phyloP scores from a whole-genome alignment of 1,140 invertebrate species.

The Neodiprion lecontei region DNA sequence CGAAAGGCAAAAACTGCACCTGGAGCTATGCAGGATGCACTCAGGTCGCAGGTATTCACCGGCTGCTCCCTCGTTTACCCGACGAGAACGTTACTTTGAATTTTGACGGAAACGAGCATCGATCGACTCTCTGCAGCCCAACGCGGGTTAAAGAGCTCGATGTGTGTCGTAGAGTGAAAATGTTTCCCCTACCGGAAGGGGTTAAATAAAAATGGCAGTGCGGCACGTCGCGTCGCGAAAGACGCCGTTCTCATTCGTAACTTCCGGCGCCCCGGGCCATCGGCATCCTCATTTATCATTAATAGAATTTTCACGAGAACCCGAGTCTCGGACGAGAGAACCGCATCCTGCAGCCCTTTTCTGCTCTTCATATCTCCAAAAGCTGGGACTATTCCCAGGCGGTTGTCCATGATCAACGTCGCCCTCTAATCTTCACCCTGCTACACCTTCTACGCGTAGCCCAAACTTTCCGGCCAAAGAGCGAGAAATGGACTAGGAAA shows the following conservation, averaged over 20 bases:
- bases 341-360: too few relatives aligned
- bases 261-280: too few relatives aligned
- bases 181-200: too few relatives aligned
- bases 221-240: too few relatives aligned
- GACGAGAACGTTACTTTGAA: neutral
- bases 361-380: neutral
- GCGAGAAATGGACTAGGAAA: neutral
- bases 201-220: too few relatives aligned
- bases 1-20: too few relatives aligned
- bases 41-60: neutral
- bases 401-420: neutral
- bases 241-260: too few relatives aligned
- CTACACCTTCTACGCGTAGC: neutral
- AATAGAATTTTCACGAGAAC: too few relatives aligned
- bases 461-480: neutral
- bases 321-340: too few relatives aligned
- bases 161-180: too few relatives aligned
- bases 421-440: neutral
- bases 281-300: too few relatives aligned
- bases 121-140: neutral
- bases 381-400: neutral
- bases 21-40: neutral
- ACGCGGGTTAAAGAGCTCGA: neutral
- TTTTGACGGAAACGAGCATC: constrained; percentile 1
- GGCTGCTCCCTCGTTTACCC: neutral